Base-by-base conservation (phyloP, 2,888 invertebrate genomes). In the Horisme vitalbata region DNA sequence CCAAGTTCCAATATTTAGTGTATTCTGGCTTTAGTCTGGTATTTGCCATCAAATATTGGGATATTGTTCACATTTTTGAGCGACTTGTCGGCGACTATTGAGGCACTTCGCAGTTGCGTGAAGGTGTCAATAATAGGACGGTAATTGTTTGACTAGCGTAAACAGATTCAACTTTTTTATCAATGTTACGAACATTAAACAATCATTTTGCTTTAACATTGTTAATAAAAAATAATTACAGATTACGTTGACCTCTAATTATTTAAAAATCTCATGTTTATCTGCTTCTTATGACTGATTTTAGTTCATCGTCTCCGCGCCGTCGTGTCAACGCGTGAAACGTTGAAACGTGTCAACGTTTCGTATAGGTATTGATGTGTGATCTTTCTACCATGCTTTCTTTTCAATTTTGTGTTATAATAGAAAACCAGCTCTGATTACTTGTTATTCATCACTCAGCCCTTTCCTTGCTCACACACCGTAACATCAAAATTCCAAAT, bases 1-100 rank as follows among this genome's bases (percentile, higher is more conserved):
- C 64, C 70, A 73, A 73, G 75, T 79, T 76, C 78, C 82, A 85
- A 86, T 85, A 83, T 86, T 79, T 80, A 80, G 82, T 83, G 79
- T 84, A 76, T 80, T 75, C 75, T 68, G 76, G 78, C 78, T 83
- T 85, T 76, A 84, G 79, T 71, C 72, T 70, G 72, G 75, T 86
- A 78, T 88, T 88, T 85, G 79, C 68, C 62, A 62, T 78, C 75
- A 82, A 88, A 88, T 87, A 87, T 88, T 87, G 72, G 79, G 77
- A 75, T 68, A 75, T 81, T 78, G 78, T 75, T 78, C 74, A 73
- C 71, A 76, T 79, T 79, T 80, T 77, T 69, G 70, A 48, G 54
- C 75, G 71, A 74, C 69, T 58, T 68, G 74, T 75, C 70, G 74
- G 68, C 67, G 55, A 59, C 71, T 61, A 63, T 68, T 76, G 71